Evolutionary conservation across 2,888 invertebrate species (phyloP).

Genomic region (Eupithecia centaureata): DNA sequence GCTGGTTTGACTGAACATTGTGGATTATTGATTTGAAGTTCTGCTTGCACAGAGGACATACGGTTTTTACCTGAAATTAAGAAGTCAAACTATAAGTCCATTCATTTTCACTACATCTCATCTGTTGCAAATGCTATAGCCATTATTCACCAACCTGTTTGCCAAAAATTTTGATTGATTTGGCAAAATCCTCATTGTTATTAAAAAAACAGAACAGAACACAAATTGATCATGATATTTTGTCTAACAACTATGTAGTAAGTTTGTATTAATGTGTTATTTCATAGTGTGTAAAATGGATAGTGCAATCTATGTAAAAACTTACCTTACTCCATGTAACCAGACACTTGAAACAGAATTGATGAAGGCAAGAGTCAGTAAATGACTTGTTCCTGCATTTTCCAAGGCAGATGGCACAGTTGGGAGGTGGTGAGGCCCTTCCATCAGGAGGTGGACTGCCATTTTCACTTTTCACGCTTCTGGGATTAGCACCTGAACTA

Average conservation of each 20-base stretch:
- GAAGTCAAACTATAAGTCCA: background rate
- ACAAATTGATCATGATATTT: too few species aligned
- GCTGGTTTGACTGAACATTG: constrained; percentile 93
- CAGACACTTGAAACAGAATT: constrained; percentile 96
- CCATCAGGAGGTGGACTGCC: constrained; percentile 73
- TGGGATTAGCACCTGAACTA: constrained; percentile 71
- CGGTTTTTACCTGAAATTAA: constrained; percentile 90
- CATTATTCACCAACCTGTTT: background rate
- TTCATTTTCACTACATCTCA: background rate
- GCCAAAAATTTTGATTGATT: background rate
- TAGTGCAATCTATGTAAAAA: background rate
- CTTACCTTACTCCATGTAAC: constrained; percentile 95
- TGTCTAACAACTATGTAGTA: too few species aligned
- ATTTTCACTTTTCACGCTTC: constrained; percentile 77
- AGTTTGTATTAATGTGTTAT: too few species aligned
- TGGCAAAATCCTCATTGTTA: background rate
- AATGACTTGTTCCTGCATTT: constrained; percentile 94
- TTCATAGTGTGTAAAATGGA: too few species aligned
- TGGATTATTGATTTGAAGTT: constrained; percentile 95
- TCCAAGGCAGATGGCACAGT: constrained; percentile 96
- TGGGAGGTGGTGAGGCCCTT: constrained; percentile 89
- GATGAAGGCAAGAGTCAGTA: constrained; percentile 96
- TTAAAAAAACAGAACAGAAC: too few species aligned
- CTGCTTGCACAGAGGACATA: constrained; percentile 97
- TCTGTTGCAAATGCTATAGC: background rate